phyloP scores from a whole-genome alignment of 2,113 vertebrate genomes.

The Polypterus bichir region DNA sequence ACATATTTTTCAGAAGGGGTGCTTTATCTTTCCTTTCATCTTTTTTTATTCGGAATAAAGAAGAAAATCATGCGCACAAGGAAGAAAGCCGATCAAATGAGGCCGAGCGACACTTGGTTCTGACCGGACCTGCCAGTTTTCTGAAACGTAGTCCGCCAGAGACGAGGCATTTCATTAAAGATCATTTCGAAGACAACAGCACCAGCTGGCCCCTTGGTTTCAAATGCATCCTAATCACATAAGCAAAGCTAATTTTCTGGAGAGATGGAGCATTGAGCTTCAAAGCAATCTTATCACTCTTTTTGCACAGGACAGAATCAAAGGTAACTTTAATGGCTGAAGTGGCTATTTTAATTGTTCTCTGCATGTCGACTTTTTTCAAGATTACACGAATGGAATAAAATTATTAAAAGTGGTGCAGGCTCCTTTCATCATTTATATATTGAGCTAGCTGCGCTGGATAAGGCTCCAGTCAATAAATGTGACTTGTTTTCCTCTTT shows the following conservation, averaged over 20 bases:
- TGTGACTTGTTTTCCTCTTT: too few species aligned
- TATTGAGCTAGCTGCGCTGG: too few species aligned
- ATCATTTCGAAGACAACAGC: constrained; percentile 4
- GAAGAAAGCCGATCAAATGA: neutral
- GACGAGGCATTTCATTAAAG: neutral
- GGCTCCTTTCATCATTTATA: too few species aligned
- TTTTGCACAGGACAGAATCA: neutral
- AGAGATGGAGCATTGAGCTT: neutral
- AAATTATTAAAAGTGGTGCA: too few species aligned
- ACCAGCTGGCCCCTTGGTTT: constrained; percentile 27
- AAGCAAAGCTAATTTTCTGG: constrained; percentile 12
- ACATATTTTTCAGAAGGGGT: constrained; percentile 27
- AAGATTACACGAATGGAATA: too few species aligned
- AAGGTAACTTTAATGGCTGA: neutral
- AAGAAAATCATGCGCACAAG: neutral
- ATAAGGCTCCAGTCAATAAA: too few species aligned
- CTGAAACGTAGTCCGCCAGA: neutral
- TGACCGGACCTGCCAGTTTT: neutral
- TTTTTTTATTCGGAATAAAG: too few species aligned
- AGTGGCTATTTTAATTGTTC: neutral
- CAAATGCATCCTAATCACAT: constrained; percentile 19
- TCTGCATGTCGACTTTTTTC: neutral
- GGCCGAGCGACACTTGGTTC: neutral
- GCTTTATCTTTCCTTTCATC: constrained; percentile 19
- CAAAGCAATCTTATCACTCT: constrained; percentile 2